Evolutionary conservation across 1,140 invertebrate species (phyloP), one percentile per base, ranked within the genome.

Genomic region (Lordiphosa stackelbergi): DNA sequence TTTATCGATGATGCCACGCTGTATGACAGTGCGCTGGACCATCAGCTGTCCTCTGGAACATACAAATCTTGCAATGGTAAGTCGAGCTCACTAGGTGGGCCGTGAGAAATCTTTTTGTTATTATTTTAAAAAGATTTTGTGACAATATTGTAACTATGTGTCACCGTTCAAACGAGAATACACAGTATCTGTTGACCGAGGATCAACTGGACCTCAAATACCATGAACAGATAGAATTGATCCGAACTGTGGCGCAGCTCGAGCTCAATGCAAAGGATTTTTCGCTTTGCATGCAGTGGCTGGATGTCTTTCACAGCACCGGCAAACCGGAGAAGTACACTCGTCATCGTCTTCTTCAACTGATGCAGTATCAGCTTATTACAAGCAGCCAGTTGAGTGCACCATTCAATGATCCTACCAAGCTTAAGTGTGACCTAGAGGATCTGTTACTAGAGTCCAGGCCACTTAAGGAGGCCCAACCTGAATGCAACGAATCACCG

Each of bases 31-130:
- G 85, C 85, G 4, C 47, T 86, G 62, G 85, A 86, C 37, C 71
- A 79, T 43, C 74, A 79, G 51, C 34, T 81, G 16, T 81, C 77
- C n/a, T 60, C 59, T 16, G 69, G 81, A 24, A 56, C 63, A n/a
- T 86, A 72, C 59, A 68, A 62, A 48, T 73, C 85, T 10, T 86
- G 81, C 47, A 84, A 78, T 69, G 85, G 85, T 86, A 56, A 70
- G 72, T 69, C 36, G 8, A 11, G 11, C 4, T 12, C 0, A 34
- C 40, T 9, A 47, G 51, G 40, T 38, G 19, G 42, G 49, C 58
- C 19, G 16, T 35, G 62, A 13, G 10, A 4, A 34, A 49, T 34
- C 11, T 37, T 16, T 59, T 43, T 28, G 24, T 34, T 11, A 48
- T 9, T 24, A 13, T 45, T 9, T 10, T 9, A 52, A 28, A 28